Conservation (phyloP, 2,113 vertebrate genomes). For the Cardinalis cardinalis region DNA sequence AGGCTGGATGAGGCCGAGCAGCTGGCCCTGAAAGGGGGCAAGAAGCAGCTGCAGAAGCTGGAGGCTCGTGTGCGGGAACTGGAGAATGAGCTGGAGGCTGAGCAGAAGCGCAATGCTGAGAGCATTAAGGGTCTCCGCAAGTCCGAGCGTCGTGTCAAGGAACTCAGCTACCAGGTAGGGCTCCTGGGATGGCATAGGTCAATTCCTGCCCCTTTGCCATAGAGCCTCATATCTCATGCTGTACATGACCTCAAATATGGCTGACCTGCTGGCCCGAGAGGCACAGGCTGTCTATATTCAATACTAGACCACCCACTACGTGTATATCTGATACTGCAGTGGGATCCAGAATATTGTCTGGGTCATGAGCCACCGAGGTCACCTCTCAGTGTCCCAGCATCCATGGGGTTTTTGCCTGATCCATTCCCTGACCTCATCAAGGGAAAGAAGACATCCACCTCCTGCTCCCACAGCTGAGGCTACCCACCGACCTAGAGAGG, state of each 20-base stretch:
- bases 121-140: constrained; percentile 88
- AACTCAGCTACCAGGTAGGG: constrained; percentile 75
- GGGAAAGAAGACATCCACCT: neutral
- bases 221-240: neutral
- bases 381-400: accelerated
- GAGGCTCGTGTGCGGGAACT: constrained; percentile 86
- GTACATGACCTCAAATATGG: neutral
- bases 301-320: neutral
- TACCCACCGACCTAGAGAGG: neutral
- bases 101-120: constrained; percentile 84
- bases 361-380: too few relatives aligned
- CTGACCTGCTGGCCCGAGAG: neutral
- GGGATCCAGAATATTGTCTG: neutral
- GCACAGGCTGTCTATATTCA: accelerated
- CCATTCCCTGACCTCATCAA: too few relatives aligned
- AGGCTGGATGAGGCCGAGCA: constrained; percentile 83
- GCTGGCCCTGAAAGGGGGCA: constrained; percentile 84
- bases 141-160: constrained; percentile 89
- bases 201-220: neutral
- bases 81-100: constrained; percentile 85
- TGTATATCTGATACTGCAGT: neutral
- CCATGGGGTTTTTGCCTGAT: neutral
- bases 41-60: constrained; percentile 89
- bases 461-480: neutral
- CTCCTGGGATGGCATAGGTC: accelerated